Evolutionary conservation across 2,888 invertebrate genomes (phyloP).

Genomic region (Trichopria drosophilae): DNA sequence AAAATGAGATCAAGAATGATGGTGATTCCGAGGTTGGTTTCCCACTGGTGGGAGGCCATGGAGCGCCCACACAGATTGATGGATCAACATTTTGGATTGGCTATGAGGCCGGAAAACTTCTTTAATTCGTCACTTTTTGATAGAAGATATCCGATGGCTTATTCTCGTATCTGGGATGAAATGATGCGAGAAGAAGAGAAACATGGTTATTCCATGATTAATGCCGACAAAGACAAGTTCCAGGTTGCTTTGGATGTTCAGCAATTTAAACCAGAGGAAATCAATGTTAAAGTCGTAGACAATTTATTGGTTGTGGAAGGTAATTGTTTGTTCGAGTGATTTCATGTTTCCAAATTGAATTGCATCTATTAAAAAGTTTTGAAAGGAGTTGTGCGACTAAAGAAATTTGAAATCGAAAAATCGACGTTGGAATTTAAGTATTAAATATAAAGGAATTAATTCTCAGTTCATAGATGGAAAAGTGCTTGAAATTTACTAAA

Average conservation of each 20-base stretch:
- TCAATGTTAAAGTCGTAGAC: conserved; percentile 74
- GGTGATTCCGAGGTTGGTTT: conserved; percentile 54
- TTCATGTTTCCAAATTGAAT: too few relatives aligned
- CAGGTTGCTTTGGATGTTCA: conserved; percentile 75
- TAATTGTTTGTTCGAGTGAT: too few relatives aligned
- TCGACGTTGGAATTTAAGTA: too few relatives aligned
- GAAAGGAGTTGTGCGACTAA: too few relatives aligned
- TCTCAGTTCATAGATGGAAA: too few relatives aligned
- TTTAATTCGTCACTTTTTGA: conserved; percentile 19
- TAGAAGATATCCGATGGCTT: conserved; percentile 11
- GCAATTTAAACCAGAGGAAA: conserved; percentile 76
- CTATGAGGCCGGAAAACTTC: conserved; percentile 21
- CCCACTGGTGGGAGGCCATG: conserved; percentile 57
- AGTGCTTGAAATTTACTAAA: too few relatives aligned
- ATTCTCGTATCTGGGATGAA: conserved; percentile 3
- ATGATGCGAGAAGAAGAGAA: conserved; percentile 56
- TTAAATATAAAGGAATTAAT: too few relatives aligned
- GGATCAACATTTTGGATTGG: conserved; percentile 29
- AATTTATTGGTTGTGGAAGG: conserved; percentile 74
- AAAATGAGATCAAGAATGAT: conserved; percentile 45
- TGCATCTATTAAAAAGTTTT: too few relatives aligned
- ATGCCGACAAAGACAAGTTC: conserved; percentile 70
- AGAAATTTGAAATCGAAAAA: too few relatives aligned
- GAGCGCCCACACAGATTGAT: conserved; percentile 60
- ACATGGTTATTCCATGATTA: conserved; percentile 73